phyloP scores from a whole-genome alignment of 2,797 vertebrate species.

The Gouania willdenowi region DNA sequence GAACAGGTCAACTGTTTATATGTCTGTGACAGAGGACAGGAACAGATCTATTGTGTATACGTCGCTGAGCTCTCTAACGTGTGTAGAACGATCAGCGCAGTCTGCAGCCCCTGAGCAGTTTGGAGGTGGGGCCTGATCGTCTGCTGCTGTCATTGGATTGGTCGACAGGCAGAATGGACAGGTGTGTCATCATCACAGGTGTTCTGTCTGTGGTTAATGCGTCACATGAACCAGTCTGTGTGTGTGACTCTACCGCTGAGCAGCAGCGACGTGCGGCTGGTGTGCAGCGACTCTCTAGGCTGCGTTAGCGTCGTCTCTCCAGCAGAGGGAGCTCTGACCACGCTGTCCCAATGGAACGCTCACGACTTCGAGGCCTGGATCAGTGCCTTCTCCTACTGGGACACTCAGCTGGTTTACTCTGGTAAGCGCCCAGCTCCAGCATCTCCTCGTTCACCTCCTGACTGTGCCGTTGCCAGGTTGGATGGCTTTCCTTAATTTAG shows the following conservation, averaged over 20 bases:
- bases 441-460: too few relatives aligned
- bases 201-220: too few relatives aligned
- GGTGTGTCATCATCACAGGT: conserved; percentile 58
- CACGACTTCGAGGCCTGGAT: conserved; percentile 95
- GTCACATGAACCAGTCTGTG: too few relatives aligned
- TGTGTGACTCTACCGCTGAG: conserved; percentile 6
- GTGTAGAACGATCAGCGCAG: conserved; percentile 76
- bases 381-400: conserved; percentile 95
- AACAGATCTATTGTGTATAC: too few relatives aligned
- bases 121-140: conserved; percentile 71
- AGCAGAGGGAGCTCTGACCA: conserved; percentile 61
- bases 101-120: conserved; percentile 69
- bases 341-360: conserved; percentile 84
- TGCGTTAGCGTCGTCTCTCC: conserved; percentile 78
- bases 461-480: too few relatives aligned
- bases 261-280: conserved; percentile 75
- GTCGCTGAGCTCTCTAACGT: too few relatives aligned
- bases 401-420: conserved; percentile 85
- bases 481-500: too few relatives aligned
- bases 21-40: too few relatives aligned
- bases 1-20: too few relatives aligned
- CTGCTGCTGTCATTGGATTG: conserved; percentile 92
- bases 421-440: too few relatives aligned
- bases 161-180: conserved; percentile 83
- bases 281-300: conserved; percentile 90